Evolutionary conservation across 2,888 invertebrate species (phyloP).

Genomic region (Leucozona laternaria): DNA sequence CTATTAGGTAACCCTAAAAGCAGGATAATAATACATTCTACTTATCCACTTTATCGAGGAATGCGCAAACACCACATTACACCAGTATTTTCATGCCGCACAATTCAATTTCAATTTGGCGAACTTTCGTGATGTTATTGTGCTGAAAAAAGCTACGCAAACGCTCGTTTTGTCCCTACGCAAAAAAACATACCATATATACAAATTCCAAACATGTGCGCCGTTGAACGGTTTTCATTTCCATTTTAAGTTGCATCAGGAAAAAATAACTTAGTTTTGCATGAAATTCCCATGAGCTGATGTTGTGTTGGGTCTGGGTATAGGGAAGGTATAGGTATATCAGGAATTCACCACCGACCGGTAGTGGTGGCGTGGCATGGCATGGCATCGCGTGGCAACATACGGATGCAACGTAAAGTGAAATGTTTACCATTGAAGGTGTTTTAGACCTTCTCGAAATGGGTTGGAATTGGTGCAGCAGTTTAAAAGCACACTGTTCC

Average conservation of each 20-base stretch:
- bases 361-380: too few relatives aligned
- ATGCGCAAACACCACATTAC: neutral
- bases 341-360: neutral
- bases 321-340: neutral
- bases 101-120: slow-evolving; percentile 27
- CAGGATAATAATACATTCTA: neutral
- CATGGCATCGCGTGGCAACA: too few relatives aligned
- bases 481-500: neutral
- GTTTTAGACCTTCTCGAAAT: neutral
- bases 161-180: neutral
- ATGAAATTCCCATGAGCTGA: slow-evolving; percentile 8
- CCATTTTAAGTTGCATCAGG: neutral
- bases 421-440: slow-evolving; percentile 13
- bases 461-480: slow-evolving; percentile 1
- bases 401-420: neutral
- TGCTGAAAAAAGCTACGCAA: neutral
- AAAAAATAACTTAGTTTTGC: slow-evolving; percentile 27
- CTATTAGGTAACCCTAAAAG: neutral
- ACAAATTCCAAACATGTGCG: neutral
- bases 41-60: neutral
- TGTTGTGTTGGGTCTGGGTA: neutral
- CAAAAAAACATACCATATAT: neutral
- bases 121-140: neutral
- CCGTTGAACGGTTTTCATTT: neutral
- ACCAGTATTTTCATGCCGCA: slow-evolving; percentile 21